phyloP scores from a whole-genome alignment of 2,113 vertebrate genomes.

The Myocastor coypus region DNA sequence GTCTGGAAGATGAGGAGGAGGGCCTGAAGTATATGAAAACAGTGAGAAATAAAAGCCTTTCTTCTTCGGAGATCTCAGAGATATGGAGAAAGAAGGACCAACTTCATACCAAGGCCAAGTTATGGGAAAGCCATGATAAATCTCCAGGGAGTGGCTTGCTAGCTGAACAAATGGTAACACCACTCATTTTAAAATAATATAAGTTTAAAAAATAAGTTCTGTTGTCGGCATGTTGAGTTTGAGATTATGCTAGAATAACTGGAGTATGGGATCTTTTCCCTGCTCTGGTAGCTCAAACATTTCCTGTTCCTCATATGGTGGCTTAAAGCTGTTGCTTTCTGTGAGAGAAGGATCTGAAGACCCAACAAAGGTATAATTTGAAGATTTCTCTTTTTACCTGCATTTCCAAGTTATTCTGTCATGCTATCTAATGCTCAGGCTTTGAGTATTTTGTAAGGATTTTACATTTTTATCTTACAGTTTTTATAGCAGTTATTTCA shows the following conservation, averaged over 20 bases:
- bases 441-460: neutral
- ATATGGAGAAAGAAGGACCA: neutral
- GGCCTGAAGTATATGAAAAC: neutral
- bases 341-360: neutral
- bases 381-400: neutral
- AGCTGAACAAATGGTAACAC: neutral
- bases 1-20: neutral
- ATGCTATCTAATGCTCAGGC: neutral
- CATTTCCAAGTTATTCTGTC: neutral
- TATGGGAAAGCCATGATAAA: neutral
- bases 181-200: neutral
- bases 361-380: neutral
- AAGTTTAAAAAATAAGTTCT: neutral
- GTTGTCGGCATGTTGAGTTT: neutral
- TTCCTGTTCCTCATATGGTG: neutral
- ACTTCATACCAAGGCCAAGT: neutral
- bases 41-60: neutral
- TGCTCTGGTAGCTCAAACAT: neutral
- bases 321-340: neutral
- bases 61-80: neutral
- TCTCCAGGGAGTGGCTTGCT: neutral
- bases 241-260: neutral
- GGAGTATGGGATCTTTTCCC: neutral
- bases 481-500: neutral
- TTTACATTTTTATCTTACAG: neutral